These are phyloP conservation scores for Boulengeromyrus knoepffleri DNA, from an alignment of 2,113 vertebrate species.

Conservation along the genomic window DNA sequence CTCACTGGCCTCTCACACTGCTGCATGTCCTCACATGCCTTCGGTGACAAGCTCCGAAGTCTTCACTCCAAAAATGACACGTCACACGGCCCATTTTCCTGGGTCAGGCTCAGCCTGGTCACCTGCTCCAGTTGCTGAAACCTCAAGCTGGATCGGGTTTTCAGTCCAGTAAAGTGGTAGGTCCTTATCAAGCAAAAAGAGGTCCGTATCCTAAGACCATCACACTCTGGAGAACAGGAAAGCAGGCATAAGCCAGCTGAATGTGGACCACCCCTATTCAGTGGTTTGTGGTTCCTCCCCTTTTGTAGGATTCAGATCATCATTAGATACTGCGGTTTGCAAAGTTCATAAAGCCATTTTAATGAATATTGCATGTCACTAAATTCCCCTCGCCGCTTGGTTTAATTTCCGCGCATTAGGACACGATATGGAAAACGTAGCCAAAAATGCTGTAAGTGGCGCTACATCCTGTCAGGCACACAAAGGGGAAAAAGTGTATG, in stretches of 20 bases:
- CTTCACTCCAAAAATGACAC: background rate
- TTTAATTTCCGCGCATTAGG: slow-evolving; percentile 52
- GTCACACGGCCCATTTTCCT: slow-evolving; percentile 1
- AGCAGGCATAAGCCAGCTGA: background rate
- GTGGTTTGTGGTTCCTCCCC: slow-evolving; percentile 18
- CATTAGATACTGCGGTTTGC: slow-evolving; percentile 44
- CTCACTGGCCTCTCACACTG: background rate
- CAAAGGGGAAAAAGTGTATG: slow-evolving; percentile 43
- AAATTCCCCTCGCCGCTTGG: slow-evolving; percentile 45
- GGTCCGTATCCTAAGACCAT: background rate
- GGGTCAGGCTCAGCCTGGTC: background rate
- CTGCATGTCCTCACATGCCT: background rate
- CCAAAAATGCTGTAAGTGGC: slow-evolving; percentile 47
- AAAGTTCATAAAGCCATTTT: slow-evolving; percentile 49
- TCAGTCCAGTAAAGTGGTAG: slow-evolving; percentile 30
- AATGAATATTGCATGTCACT: slow-evolving; percentile 52
- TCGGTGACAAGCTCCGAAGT: background rate
- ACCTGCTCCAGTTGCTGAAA: slow-evolving; percentile 19
- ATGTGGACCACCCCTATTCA: slow-evolving; percentile 11
- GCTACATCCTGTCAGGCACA: slow-evolving; percentile 50
- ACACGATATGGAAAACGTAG: slow-evolving; percentile 46
- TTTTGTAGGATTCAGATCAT: slow-evolving; percentile 50
- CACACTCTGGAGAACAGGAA: background rate
- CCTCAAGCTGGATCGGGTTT: slow-evolving; percentile 10
- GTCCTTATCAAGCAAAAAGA: slow-evolving; percentile 29